Evolutionary conservation across 2,888 invertebrate genomes (phyloP).

Genomic region (Watsonalla binaria): DNA sequence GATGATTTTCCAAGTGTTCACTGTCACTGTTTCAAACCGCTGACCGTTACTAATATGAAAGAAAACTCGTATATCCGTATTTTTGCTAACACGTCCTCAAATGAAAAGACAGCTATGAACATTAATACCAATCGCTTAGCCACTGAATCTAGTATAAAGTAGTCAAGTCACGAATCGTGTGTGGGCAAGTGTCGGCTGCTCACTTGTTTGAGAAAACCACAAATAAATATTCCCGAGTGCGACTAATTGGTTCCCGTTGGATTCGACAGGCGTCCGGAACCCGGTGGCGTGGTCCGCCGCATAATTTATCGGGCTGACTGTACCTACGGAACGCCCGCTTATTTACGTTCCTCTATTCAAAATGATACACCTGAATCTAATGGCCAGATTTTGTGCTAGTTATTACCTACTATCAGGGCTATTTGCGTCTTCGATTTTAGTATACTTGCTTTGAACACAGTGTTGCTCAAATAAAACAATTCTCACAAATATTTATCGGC

Average conservation of each 20-base stretch:
- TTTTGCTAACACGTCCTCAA: conserved; percentile 12
- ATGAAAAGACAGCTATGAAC: conserved; percentile 21
- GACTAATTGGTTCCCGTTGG: conserved; percentile 76
- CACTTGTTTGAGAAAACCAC: conserved; percentile 68
- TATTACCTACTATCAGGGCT: neutral
- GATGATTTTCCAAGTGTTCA: no score
- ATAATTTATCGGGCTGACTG: conserved; percentile 67
- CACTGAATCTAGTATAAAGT: conserved; percentile 35
- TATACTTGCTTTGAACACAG: no score
- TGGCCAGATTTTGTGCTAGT: neutral
- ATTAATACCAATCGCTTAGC: conserved; percentile 37
- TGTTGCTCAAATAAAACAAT: no score
- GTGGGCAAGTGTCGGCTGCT: conserved; percentile 48
- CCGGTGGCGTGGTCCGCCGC: conserved; percentile 57
- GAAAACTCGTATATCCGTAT: neutral
- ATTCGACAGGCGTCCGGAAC: conserved; percentile 65
- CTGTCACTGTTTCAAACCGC: no score
- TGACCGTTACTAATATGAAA: neutral
- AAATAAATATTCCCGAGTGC: conserved; percentile 71
- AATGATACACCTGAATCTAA: conserved; percentile 15
- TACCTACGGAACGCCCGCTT: conserved; percentile 34
- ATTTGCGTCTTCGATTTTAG: neutral
- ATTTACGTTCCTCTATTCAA: conserved; percentile 39
- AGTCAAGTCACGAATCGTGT: conserved; percentile 48
- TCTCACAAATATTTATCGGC: no score